A percentile compares a stretch with the other conserved stretches of the same genome.
These are phyloP conservation scores for Gymnorhina tibicen DNA, from an alignment of 2,113 vertebrate genomes.

Conservation along the genomic window DNA sequence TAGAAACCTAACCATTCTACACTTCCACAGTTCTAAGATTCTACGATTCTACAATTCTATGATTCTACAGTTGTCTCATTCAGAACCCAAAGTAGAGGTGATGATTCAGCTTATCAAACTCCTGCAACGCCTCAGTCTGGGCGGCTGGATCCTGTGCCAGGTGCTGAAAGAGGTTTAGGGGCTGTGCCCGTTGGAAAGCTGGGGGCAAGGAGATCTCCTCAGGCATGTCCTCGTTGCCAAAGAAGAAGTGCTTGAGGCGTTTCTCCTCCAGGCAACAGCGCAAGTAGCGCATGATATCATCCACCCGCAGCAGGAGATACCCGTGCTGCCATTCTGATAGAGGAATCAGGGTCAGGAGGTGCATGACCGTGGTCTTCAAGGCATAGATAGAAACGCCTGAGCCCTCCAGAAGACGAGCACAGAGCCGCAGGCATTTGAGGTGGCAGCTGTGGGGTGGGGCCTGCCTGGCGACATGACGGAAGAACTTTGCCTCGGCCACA, in stretches of 20 bases:
- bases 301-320: background rate
- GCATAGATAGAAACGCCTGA: background rate
- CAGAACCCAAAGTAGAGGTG: background rate
- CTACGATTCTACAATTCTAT: accelerated
- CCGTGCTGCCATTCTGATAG: background rate
- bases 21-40: background rate
- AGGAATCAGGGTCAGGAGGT: background rate
- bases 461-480: background rate
- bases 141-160: background rate
- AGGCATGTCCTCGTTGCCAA: background rate
- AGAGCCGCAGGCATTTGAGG: background rate
- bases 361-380: background rate
- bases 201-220: background rate
- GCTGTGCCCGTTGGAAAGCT: background rate
- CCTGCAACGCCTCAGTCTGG: background rate
- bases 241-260: background rate
- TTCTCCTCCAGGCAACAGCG: background rate
- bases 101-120: background rate
- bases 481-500: background rate
- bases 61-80: no score
- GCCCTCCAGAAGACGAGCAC: background rate
- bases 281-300: background rate
- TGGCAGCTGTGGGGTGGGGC: background rate
- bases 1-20: accelerated
- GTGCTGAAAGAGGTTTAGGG: background rate